Evolutionary conservation across 2,888 invertebrate species (phyloP).

Genomic region (Sarcophaga variegata): DNA sequence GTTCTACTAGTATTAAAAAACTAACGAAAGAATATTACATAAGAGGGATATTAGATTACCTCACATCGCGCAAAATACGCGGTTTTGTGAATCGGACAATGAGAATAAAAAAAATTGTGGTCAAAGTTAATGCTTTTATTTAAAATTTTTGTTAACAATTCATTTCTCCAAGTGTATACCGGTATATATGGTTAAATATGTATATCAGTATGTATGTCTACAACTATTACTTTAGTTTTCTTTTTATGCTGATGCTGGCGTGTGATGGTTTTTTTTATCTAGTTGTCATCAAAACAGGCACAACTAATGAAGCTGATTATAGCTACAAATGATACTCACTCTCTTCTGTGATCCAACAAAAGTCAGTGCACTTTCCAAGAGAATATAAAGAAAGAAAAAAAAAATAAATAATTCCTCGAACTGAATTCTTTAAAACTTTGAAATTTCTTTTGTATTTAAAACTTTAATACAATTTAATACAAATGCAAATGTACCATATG

Average conservation of each 20-base stretch:
- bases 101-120: too few relatives aligned
- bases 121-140: too few relatives aligned
- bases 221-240: conserved; percentile 27
- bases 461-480: conserved; percentile 58
- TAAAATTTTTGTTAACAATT: too few relatives aligned
- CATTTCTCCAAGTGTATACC: not conserved
- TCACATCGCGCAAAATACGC: too few relatives aligned
- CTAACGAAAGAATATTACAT: too few relatives aligned
- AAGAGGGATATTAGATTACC: too few relatives aligned
- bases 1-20: too few relatives aligned
- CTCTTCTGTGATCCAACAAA: conserved; percentile 38
- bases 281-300: conserved; percentile 60
- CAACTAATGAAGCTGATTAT: conserved; percentile 64
- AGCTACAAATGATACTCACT: conserved; percentile 48
- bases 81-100: too few relatives aligned
- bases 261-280: not conserved
- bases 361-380: conserved; percentile 36
- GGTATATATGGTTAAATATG: not conserved
- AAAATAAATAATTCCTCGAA: too few relatives aligned
- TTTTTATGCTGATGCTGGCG: conserved; percentile 33
- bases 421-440: conserved; percentile 4
- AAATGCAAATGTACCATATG: conserved; percentile 6
- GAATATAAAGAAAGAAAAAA: not conserved
- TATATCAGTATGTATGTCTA: not conserved
- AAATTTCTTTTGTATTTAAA: conserved; percentile 46